phyloP scores from a whole-genome alignment of 2,888 invertebrate species.

The Vanessa cardui region DNA sequence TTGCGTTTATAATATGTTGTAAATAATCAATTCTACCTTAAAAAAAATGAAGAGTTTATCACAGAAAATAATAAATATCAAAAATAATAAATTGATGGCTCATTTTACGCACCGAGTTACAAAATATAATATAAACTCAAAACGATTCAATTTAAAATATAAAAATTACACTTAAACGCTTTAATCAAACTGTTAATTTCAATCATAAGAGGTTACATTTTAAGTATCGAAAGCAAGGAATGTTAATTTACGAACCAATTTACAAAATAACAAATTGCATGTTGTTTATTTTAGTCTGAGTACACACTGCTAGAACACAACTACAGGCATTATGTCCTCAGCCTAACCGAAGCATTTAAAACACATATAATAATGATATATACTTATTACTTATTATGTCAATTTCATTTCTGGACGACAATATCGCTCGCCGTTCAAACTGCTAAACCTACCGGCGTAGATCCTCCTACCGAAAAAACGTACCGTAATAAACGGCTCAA shows the following conservation, averaged over 20 bases:
- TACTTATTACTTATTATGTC: conserved; percentile 10
- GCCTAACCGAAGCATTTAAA: conserved; percentile 4
- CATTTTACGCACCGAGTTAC: conserved; percentile 68
- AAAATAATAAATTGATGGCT: conserved; percentile 72
- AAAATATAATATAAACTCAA: conserved; percentile 38
- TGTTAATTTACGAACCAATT: conserved; percentile 52
- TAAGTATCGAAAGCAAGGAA: conserved; percentile 52
- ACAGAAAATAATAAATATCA: conserved; percentile 79
- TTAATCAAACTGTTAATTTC: conserved; percentile 18
- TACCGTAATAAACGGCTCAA: conserved; percentile 25
- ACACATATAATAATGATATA: conserved; percentile 10
- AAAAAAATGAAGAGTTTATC: conserved; percentile 62
- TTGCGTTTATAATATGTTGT: conserved; percentile 12
- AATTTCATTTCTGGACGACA: conserved; percentile 25
- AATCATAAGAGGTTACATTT: conserved; percentile 34
- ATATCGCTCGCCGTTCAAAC: conserved; percentile 19
- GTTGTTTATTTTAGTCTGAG: conserved; percentile 13
- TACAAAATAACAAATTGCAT: conserved; percentile 16
- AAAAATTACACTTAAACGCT: conserved; percentile 46
- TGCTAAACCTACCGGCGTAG: conserved; percentile 22
- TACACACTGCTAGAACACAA: not conserved
- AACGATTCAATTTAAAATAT: conserved; percentile 25
- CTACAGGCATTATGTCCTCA: conserved; percentile 11
- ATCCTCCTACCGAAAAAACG: conserved; percentile 15
- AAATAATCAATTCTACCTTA: conserved; percentile 38